Evolutionary conservation across 2,888 invertebrate species (phyloP), one percentile per base, ranked within the genome.

Genomic region (Spicauda simplicius): DNA sequence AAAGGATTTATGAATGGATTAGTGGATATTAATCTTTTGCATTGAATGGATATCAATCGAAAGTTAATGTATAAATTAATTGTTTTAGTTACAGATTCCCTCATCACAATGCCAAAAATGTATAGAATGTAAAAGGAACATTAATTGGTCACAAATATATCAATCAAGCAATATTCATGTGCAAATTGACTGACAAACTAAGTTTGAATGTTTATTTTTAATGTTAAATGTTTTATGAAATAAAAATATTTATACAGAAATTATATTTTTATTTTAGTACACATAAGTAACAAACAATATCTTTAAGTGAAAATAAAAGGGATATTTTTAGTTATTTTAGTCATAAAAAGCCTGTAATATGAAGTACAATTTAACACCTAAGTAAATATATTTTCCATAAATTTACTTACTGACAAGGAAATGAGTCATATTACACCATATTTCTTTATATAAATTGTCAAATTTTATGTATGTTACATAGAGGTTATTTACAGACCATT

Each of bases 21-120:
- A n/a, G n/a, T n/a, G n/a, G n/a, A n/a, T n/a, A n/a, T n/a, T n/a
- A n/a, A n/a, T n/a, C n/a, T n/a, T n/a, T n/a, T n/a, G n/a, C n/a
- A n/a, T n/a, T n/a, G n/a, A n/a, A n/a, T n/a, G n/a, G n/a, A n/a
- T n/a, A n/a, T n/a, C n/a, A n/a, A n/a, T n/a, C n/a, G n/a, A n/a
- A n/a, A n/a, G n/a, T 41, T 4, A 14, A 41, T 41, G 1, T 41
- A 41, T 14, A 2, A 41, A 14, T 2, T 2, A 0, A 41, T 14
- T 14, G 20, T 65, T 93, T 79, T 85, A 94, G 94, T 94, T 90
- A 93, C 94, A 53, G 90, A 94, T 83, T 94, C 94, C 54, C 86
- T 94, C 25, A 88, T 94, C 76, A 91, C 93, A 83, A 84, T 93
- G 83, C 94, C 94, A 69, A 94, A 93, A 80, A 86, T 89, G 73